These are phyloP conservation scores for Petrocephalus schoutedeni DNA, from an alignment of 2,797 vertebrate genomes.

Conservation along the genomic window DNA sequence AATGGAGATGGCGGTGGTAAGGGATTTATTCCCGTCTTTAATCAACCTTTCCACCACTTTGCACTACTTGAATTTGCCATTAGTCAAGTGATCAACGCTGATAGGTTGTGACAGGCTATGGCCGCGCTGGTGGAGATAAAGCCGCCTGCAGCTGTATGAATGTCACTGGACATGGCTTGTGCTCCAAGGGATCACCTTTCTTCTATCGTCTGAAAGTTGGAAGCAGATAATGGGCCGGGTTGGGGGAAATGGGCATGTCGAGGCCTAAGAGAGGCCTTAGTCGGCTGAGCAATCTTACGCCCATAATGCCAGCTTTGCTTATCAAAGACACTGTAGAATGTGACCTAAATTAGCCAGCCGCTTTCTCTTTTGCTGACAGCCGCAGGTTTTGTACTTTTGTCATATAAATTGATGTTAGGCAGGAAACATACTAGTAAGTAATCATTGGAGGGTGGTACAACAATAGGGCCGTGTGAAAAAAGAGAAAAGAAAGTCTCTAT, in stretches of 20 bases:
- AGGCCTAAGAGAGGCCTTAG: conserved; percentile 39
- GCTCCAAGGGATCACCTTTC: conserved; percentile 60
- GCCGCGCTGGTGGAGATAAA: conserved; percentile 62
- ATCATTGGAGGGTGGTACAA: conserved; percentile 59
- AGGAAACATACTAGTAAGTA: conserved; percentile 50
- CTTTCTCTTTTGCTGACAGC: conserved; percentile 47
- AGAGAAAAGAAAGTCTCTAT: conserved; percentile 52
- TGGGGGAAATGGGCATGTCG: conserved; percentile 47
- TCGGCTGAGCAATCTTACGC: conserved; percentile 40
- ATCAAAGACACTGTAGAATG: conserved; percentile 55
- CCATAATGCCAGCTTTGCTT: conserved; percentile 49
- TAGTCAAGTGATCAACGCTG: conserved; percentile 62
- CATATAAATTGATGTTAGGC: conserved; percentile 59
- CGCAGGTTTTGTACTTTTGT: conserved; percentile 61
- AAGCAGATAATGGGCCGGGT: conserved; percentile 46
- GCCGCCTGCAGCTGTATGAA: conserved; percentile 55
- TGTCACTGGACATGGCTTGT: conserved; percentile 45
- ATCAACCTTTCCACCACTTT: conserved; percentile 61
- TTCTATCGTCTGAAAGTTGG: conserved; percentile 52
- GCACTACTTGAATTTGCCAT: conserved; percentile 67
- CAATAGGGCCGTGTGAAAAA: conserved; percentile 57
- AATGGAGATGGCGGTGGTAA: conserved; percentile 19
- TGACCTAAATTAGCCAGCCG: conserved; percentile 36
- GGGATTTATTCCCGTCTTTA: conserved; percentile 30
- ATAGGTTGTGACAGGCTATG: conserved; percentile 67